phyloP scores from a whole-genome alignment of 2,888 invertebrate species.

The Hofmannophila pseudospretella region DNA sequence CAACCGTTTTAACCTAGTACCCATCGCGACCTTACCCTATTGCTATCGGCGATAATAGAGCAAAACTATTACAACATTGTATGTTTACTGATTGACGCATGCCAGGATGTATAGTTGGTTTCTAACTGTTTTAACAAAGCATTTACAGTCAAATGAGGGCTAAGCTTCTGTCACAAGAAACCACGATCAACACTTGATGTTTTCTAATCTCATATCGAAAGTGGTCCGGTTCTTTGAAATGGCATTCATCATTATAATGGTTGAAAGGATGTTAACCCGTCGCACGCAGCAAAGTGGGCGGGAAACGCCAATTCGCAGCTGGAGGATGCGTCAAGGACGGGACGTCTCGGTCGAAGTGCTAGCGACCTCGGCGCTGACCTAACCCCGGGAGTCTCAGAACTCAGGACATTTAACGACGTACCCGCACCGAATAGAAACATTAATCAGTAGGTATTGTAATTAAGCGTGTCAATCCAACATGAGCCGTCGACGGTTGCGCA shows the following conservation, averaged over 20 bases:
- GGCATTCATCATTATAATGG: slow-evolving; percentile 28
- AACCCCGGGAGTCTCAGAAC: slow-evolving; percentile 23
- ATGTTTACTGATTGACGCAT: no score
- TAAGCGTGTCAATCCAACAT: slow-evolving; percentile 44
- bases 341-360: slow-evolving; percentile 58
- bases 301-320: slow-evolving; percentile 45
- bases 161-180: no score
- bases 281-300: slow-evolving; percentile 25
- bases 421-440: slow-evolving; percentile 16
- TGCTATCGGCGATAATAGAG: slow-evolving; percentile 7
- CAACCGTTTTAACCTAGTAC: slow-evolving; percentile 25
- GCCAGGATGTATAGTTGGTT: no score
- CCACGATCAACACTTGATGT: no score
- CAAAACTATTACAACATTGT: slow-evolving; percentile 4
- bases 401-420: slow-evolving; percentile 22
- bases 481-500: slow-evolving; percentile 45
- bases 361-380: slow-evolving; percentile 43
- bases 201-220: no score
- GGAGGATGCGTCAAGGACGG: slow-evolving; percentile 63
- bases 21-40: slow-evolving; percentile 45
- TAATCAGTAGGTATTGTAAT: slow-evolving; percentile 40
- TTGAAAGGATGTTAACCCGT: slow-evolving; percentile 52
- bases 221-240: no score
- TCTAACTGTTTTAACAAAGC: no score
- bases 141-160: no score